Base-by-base conservation (phyloP, 1,140 invertebrate genomes). In the Aphelenchoides fujianensis region DNA sequence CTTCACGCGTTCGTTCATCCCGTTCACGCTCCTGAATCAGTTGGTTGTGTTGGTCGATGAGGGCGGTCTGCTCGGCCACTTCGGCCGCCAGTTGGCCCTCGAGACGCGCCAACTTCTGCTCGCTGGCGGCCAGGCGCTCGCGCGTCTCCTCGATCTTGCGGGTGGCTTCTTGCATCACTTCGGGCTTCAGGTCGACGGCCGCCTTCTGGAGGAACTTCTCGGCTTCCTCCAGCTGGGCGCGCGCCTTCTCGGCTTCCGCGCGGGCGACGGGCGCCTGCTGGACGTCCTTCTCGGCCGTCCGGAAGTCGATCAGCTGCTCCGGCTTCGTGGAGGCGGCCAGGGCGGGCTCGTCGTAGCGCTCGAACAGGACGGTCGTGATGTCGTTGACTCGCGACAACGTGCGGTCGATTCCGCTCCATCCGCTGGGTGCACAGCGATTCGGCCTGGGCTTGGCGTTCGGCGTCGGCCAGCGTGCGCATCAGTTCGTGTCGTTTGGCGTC, bases 151-250 rank as follows among this genome's bases (percentile, higher is more conserved):
- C 27, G 16, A 66, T 1, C 32, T 66, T 66, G 19, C 32, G 32
- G 23, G 23, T 27, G 32, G 63, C 32, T 2, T 66, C 63, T 2
- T 35, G 12, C 0, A 31, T 19, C 28, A 66, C 32, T 37, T 66
- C 27, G 23, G 63, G 32, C 19, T 30, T 32, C 16, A 66, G n/a
- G 32, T 66, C 63, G 12, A 16, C 16, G 37, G 32, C 34, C 1
- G 63, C 63, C 32, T 66, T 30, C 27, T 1, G 27, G 3, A 66
- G 32, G 23, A 34, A 66, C 31, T 66, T 48, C 32, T 66, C 63
- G n/a, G 63, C 63, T 12, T 66, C 32, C n/a, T 66, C 27, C 12
- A 66, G 34, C n/a, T 66, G n/a, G 36, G 37, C 63, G 28, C 31
- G 23, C 1, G 63, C 34, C 7, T 66, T 66, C 27, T 30, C 63